A percentile compares a stretch with the other conserved stretches of the same genome.
Conservation (phyloP, 2,797 vertebrate species). For the Pangasius sanitwongsei region DNA sequence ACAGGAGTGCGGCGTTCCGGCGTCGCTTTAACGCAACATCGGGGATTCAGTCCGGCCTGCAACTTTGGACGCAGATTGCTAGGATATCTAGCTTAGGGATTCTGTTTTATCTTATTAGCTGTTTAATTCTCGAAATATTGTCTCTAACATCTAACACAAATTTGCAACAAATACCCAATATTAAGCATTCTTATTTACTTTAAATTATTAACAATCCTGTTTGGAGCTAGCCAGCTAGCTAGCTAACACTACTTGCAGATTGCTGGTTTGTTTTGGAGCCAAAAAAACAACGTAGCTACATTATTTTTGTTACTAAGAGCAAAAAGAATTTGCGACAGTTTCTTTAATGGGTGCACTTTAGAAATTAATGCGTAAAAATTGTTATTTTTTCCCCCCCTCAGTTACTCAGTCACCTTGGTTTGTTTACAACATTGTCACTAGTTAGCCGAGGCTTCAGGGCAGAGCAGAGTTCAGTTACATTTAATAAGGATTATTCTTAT, state of each 20-base stretch:
- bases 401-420: constrained; percentile 13
- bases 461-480: constrained; percentile 2
- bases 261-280: neutral
- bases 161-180: neutral
- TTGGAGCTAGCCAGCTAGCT: constrained; percentile 20
- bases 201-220: neutral
- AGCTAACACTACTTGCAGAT: constrained; percentile 19
- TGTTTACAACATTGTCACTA: constrained; percentile 15
- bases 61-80: constrained; percentile 35
- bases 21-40: constrained; percentile 62
- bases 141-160: neutral
- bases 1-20: constrained; percentile 37
- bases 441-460: neutral
- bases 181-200: neutral
- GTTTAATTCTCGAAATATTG: neutral
- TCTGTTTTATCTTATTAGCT: neutral
- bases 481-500: neutral
- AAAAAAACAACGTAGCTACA: neutral
- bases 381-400: neutral
- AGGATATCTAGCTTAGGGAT: neutral
- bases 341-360: constrained; percentile 33
- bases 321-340: neutral
- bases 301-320: neutral
- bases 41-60: constrained; percentile 61
- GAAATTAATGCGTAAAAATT: neutral